phyloP scores from a whole-genome alignment of 2,888 invertebrate species.

The Xestoiulus laeticollis region DNA sequence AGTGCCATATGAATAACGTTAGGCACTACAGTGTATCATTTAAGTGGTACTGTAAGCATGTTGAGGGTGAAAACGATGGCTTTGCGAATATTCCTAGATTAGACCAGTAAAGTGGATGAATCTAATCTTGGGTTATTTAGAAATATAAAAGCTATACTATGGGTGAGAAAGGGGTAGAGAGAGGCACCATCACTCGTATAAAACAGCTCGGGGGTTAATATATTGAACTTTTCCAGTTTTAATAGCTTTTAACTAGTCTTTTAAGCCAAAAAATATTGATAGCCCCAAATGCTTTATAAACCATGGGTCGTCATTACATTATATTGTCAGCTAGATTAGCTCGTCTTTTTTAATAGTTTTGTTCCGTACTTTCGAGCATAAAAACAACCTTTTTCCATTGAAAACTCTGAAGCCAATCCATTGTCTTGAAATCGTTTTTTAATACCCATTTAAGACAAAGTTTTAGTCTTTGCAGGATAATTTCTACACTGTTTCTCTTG shows the following conservation, averaged over 20 bases:
- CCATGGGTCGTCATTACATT: background rate
- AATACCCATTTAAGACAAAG: background rate
- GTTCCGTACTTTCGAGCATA: background rate
- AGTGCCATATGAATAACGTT: background rate
- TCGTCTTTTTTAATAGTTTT: background rate
- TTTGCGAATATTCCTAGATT: background rate
- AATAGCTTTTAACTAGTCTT: conserved; percentile 1
- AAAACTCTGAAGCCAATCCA: background rate
- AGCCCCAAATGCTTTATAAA: background rate
- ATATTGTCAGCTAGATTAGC: background rate
- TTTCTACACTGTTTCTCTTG: background rate
- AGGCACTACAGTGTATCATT: background rate
- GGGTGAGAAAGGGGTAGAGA: background rate
- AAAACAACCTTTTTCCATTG: background rate
- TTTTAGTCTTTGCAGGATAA: background rate
- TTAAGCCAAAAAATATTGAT: background rate
- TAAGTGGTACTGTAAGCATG: background rate
- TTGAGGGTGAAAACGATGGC: background rate
- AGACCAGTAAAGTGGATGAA: background rate
- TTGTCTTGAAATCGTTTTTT: background rate
- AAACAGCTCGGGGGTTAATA: conserved; percentile 10
- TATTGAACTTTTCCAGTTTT: background rate
- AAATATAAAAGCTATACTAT: background rate
- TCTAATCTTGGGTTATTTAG: background rate
- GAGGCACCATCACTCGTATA: background rate